Percentiles rank a stretch among this genome's conserved stretches.
Evolutionary conservation across 2,797 vertebrate species (phyloP).

Genomic region (Pipistrellus pipistrellus): DNA sequence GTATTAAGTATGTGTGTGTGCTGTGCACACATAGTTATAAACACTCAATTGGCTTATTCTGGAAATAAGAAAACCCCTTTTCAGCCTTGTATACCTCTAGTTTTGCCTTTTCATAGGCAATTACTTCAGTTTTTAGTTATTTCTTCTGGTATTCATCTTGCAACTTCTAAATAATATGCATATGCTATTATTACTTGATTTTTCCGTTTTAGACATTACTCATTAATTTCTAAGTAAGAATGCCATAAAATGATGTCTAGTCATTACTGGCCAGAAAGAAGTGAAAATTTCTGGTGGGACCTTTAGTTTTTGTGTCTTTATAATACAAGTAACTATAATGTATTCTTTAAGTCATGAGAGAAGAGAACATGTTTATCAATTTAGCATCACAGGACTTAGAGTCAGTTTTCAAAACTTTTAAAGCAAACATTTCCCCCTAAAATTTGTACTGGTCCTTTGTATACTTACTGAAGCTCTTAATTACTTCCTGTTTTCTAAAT

Average conservation of each 20-base stretch:
- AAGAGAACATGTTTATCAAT: background rate
- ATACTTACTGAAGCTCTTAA: background rate
- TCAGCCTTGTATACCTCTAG: background rate
- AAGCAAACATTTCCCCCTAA: background rate
- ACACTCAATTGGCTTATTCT: background rate
- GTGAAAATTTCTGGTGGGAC: background rate
- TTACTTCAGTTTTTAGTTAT: background rate
- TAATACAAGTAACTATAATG: background rate
- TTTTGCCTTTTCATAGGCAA: background rate
- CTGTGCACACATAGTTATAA: background rate
- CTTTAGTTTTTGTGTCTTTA: background rate
- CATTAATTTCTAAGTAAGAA: background rate
- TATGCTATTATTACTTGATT: background rate
- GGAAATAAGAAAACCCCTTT: background rate
- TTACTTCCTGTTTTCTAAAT: background rate
- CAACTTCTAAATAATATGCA: background rate
- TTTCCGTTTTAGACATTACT: constrained; percentile 18
- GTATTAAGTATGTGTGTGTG: background rate
- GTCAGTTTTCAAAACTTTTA: background rate
- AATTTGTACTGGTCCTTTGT: background rate
- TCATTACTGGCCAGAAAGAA: background rate
- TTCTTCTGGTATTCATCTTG: background rate
- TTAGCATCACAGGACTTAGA: background rate
- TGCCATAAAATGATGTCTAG: background rate
- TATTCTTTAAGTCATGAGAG: background rate